Conservation (phyloP, 1,140 invertebrate species). For the Drosophila truncata region DNA sequence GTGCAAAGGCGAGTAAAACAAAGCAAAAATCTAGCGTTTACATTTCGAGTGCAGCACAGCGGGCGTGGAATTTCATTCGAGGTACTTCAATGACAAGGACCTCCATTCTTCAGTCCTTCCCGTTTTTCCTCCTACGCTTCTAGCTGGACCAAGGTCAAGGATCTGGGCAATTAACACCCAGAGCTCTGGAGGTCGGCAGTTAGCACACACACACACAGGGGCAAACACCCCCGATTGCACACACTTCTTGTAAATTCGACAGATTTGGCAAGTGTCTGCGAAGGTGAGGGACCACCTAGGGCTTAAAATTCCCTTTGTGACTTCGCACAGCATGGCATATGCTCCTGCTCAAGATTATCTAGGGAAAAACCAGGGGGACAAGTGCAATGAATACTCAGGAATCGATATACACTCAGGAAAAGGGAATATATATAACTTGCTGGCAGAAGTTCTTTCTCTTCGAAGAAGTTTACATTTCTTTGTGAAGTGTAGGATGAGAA, state of each 20-base stretch:
- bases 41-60: constrained; percentile 58
- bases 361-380: constrained; percentile 22
- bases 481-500: constrained; percentile 1
- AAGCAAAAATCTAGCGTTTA: constrained; percentile 26
- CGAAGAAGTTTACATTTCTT: neutral
- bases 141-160: constrained; percentile 55
- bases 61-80: constrained; percentile 7
- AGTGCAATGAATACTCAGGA: constrained; percentile 4
- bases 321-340: constrained; percentile 27
- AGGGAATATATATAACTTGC: neutral
- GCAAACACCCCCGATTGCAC: neutral
- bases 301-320: constrained; percentile 29
- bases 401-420: neutral
- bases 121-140: constrained; percentile 2
- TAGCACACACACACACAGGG: constrained; percentile 54
- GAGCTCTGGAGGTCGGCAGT: constrained; percentile 37
- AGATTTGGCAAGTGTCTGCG: constrained; percentile 63
- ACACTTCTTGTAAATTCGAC: constrained; percentile 25
- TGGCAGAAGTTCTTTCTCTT: neutral
- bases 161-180: constrained; percentile 62
- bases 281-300: constrained; percentile 58
- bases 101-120: constrained; percentile 28
- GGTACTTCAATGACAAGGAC: constrained; percentile 71
- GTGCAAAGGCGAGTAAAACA: constrained; percentile 34
- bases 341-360: constrained; percentile 16